A percentile compares a stretch with the other conserved stretches of the same genome.
Conservation (phyloP, 2,113 vertebrate genomes). For the Nematolebias whitei region DNA sequence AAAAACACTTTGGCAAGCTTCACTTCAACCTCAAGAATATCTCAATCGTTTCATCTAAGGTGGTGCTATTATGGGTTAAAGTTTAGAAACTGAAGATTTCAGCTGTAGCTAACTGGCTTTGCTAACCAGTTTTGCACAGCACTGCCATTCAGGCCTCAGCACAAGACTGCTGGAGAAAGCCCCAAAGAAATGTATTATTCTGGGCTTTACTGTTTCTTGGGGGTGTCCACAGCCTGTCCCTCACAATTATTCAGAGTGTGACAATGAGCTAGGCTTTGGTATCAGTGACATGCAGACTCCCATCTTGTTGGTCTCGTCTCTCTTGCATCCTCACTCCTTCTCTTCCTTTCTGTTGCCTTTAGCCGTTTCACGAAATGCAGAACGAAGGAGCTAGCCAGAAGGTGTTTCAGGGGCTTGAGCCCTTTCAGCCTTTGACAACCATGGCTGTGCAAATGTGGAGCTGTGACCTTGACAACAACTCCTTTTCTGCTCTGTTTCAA, state of each 20-base stretch:
- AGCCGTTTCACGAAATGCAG: constrained; percentile 69
- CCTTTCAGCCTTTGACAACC: constrained; percentile 76
- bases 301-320: constrained; percentile 49
- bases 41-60: constrained; percentile 44
- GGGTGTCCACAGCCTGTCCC: constrained; percentile 64
- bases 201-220: constrained; percentile 56
- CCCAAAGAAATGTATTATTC: constrained; percentile 62
- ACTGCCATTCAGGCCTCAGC: constrained; percentile 37
- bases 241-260: constrained; percentile 66
- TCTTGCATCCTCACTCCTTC: constrained; percentile 43
- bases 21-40: constrained; percentile 67
- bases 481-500: constrained; percentile 60
- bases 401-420: constrained; percentile 72
- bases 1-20: constrained; percentile 52
- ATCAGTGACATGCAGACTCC: constrained; percentile 74
- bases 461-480: constrained; percentile 71
- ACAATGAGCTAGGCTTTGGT: constrained; percentile 60
- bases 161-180: constrained; percentile 51
- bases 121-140: constrained; percentile 69
- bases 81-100: constrained; percentile 63
- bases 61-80: constrained; percentile 51
- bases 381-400: constrained; percentile 69
- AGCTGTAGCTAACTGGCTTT: constrained; percentile 66
- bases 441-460: constrained; percentile 72
- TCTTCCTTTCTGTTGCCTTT: constrained; percentile 48